A percentile compares a stretch with the other conserved stretches of the same genome.
These are phyloP conservation scores for Ips nitidus DNA, from an alignment of 1,140 invertebrate genomes.

Conservation along the genomic window DNA sequence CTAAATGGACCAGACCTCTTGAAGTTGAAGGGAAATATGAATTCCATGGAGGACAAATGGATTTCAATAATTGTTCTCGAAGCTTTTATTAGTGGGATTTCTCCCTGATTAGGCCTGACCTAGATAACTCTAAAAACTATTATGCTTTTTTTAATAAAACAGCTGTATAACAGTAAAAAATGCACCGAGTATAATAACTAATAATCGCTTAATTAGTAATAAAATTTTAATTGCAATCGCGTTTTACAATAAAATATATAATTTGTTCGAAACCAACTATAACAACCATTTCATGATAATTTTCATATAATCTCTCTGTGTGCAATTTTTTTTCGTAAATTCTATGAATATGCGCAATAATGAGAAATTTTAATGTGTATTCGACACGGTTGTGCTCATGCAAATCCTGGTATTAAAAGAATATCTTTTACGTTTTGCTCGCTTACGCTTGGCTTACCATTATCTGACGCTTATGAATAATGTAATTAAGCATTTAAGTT, in stretches of 20 bases:
- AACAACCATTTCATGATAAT: conserved; percentile 27
- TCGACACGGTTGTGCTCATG: conserved; percentile 25
- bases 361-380: conserved; percentile 29
- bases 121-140: neutral
- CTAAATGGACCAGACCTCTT: conserved; percentile 17
- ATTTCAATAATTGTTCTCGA: conserved; percentile 18
- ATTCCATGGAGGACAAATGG: conserved; percentile 31
- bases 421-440: conserved; percentile 26
- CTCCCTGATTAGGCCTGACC: neutral
- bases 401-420: conserved; percentile 24
- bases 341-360: conserved; percentile 15
- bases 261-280: conserved; percentile 29
- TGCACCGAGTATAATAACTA: conserved; percentile 12
- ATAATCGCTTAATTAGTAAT: conserved; percentile 27
- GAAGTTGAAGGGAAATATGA: conserved; percentile 24
- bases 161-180: conserved; percentile 8
- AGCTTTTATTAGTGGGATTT: conserved; percentile 15
- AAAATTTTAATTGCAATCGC: conserved; percentile 21
- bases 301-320: conserved; percentile 24
- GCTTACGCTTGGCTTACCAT: conserved; percentile 12
- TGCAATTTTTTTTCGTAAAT: conserved; percentile 29
- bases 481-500: conserved; percentile 17
- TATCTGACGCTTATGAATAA: conserved; percentile 24
- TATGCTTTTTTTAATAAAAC: neutral
- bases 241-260: conserved; percentile 34